Conservation (phyloP, 2,888 invertebrate species). For the Cataglyphis livida region DNA sequence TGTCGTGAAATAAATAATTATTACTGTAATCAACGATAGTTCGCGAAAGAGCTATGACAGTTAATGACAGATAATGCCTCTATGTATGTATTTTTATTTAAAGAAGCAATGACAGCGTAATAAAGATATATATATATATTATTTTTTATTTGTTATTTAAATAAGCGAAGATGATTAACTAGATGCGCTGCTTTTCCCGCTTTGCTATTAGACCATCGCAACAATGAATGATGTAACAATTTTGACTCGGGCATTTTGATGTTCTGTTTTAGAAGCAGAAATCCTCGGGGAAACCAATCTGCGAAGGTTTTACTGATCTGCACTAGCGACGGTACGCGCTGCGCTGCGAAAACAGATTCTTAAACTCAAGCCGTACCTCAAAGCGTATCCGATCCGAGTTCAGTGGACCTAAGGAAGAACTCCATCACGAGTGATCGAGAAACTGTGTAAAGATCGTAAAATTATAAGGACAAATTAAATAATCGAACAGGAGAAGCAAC, state of each 20-base stretch:
- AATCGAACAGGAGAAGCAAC: constrained; percentile 71
- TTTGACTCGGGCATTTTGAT: constrained; percentile 72
- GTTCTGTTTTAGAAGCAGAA: constrained; percentile 84
- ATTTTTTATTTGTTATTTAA: constrained; percentile 6
- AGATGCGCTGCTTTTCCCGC: background rate
- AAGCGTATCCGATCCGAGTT: constrained; percentile 72
- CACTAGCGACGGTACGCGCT: constrained; percentile 77
- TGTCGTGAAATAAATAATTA: background rate
- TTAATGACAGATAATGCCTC: background rate
- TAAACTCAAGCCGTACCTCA: constrained; percentile 68
- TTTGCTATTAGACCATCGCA: constrained; percentile 47
- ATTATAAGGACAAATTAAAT: constrained; percentile 59
- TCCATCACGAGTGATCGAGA: constrained; percentile 77
- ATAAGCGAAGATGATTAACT: background rate
- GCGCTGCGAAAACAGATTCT: constrained; percentile 71
- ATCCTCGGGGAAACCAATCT: constrained; percentile 83
- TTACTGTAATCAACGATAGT: background rate
- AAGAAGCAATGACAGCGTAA: background rate
- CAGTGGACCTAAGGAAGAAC: constrained; percentile 76
- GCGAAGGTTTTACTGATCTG: constrained; percentile 84
- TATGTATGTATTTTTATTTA: background rate
- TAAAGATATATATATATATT: background rate
- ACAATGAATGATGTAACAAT: constrained; percentile 52
- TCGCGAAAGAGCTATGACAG: background rate
- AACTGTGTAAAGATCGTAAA: constrained; percentile 63